Percentiles rank a stretch among this genome's conserved stretches.
These are phyloP conservation scores for Drosophila sturtevanti DNA, from an alignment of 1,140 invertebrate genomes.

Conservation along the genomic window DNA sequence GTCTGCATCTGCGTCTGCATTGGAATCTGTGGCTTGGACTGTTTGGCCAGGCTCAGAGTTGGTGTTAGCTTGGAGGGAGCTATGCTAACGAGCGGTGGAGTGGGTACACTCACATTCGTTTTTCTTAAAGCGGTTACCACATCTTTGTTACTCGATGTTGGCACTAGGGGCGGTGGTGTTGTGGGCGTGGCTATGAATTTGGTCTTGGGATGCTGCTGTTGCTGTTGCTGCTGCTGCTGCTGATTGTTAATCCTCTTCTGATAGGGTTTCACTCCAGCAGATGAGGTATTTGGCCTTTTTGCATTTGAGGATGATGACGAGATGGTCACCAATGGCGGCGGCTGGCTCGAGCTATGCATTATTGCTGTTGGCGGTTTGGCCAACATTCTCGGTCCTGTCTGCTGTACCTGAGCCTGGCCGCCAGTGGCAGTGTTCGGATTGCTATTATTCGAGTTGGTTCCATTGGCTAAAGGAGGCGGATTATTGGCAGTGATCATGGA, in stretches of 20 bases:
- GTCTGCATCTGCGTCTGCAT: constrained; percentile 28
- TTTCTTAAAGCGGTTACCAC: constrained; percentile 24
- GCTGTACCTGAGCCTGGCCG: constrained; percentile 10
- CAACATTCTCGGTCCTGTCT: constrained; percentile 24
- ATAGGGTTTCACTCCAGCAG: constrained; percentile 57
- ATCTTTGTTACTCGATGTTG: constrained; percentile 60
- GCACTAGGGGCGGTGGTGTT: constrained; percentile 73
- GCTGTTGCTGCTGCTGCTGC: constrained; percentile 35
- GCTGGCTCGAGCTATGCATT: constrained; percentile 50
- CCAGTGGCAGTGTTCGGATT: constrained; percentile 41
- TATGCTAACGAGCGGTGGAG: constrained; percentile 69
- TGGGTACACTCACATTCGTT: constrained; percentile 28
- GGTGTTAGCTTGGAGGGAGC: constrained; percentile 65
- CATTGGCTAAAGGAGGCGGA: constrained; percentile 59
- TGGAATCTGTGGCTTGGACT: constrained; percentile 12
- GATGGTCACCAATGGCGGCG: constrained; percentile 77
- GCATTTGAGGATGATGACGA: constrained; percentile 37
- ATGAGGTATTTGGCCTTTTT: constrained; percentile 14
- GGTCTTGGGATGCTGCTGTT: constrained; percentile 38
- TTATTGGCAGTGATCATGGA: constrained; percentile 65
- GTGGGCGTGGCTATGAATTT: constrained; percentile 76
- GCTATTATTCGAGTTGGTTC: constrained; percentile 43
- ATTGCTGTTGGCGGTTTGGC: constrained; percentile 47
- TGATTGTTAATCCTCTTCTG: constrained; percentile 48
- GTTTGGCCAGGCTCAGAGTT: constrained; percentile 61